Evolutionary conservation across 1,140 invertebrate species (phyloP).

Genomic region (Subanguina moxae): DNA sequence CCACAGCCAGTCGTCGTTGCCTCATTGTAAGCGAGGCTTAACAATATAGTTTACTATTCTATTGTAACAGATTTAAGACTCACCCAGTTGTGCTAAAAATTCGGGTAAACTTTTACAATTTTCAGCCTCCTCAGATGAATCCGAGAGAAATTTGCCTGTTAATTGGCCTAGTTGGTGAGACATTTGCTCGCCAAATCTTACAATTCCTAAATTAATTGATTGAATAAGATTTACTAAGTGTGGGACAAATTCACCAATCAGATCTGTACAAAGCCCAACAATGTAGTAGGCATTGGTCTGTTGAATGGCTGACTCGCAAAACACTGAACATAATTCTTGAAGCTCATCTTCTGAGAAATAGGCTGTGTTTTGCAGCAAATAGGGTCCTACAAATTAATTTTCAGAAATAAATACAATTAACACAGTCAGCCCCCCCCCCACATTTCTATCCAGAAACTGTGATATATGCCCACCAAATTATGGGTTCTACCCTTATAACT

Average conservation of each 20-base stretch:
- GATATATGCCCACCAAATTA: too few relatives aligned
- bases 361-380: constrained; percentile 15
- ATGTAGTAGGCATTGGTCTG: constrained; percentile 33
- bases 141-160: background rate
- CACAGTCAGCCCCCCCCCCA: too few relatives aligned
- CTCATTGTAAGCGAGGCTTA: too few relatives aligned
- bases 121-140: background rate
- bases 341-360: constrained; percentile 18
- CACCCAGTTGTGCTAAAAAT: constrained; percentile 23
- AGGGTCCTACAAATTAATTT: constrained; percentile 14
- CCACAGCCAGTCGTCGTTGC: too few relatives aligned
- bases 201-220: constrained; percentile 5
- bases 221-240: constrained; percentile 7
- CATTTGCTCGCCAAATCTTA: constrained; percentile 9
- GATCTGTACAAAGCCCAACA: constrained; percentile 18
- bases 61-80: too few relatives aligned
- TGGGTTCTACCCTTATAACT: too few relatives aligned
- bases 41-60: too few relatives aligned
- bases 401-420: too few relatives aligned
- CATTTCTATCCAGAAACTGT: too few relatives aligned
- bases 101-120: constrained; percentile 12
- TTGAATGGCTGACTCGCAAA: constrained; percentile 17
- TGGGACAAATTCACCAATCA: constrained; percentile 22
- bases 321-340: background rate
- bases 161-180: constrained; percentile 3